A percentile compares a stretch with the other conserved stretches of the same genome.
These are phyloP conservation scores for Petrocephalus zakoni DNA, from an alignment of 2,113 vertebrate genomes.

Conservation along the genomic window DNA sequence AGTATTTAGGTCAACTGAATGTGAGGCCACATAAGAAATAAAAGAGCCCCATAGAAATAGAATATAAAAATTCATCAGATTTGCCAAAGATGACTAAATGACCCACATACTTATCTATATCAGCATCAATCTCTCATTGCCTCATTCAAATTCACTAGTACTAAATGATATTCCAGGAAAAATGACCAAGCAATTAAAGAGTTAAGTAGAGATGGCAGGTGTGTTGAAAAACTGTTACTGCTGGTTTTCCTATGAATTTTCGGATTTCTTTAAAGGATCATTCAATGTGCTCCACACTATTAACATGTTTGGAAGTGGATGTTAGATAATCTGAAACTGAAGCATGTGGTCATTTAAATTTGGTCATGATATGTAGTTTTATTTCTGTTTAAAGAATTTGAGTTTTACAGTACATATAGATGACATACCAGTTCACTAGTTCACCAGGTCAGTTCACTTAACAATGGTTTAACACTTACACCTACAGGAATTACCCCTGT, in stretches of 20 bases:
- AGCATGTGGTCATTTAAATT: neutral
- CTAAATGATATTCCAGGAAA: neutral
- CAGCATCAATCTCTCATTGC: constrained; percentile 6
- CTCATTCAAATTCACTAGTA: neutral
- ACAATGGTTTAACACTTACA: neutral
- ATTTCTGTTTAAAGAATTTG: neutral
- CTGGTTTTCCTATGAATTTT: neutral
- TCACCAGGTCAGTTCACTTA: neutral
- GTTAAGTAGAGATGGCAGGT: neutral
- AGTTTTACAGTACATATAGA: neutral
- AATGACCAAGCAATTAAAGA: neutral
- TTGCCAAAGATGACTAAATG: constrained; percentile 9
- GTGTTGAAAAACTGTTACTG: neutral
- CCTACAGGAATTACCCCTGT: neutral
- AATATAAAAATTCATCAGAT: constrained; percentile 31
- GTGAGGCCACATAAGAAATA: constrained; percentile 28
- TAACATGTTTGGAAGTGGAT: neutral
- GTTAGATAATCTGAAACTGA: neutral
- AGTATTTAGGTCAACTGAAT: constrained; percentile 36
- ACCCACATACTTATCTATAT: neutral
- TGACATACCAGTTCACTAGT: no score
- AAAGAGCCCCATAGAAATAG: constrained; percentile 31
- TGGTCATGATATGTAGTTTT: neutral
- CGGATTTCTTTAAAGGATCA: neutral
- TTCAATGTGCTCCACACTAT: neutral